A percentile compares a stretch with the other conserved stretches of the same genome.
These are phyloP conservation scores for Lycia hirtaria DNA, from an alignment of 2,888 invertebrate species.

Conservation along the genomic window DNA sequence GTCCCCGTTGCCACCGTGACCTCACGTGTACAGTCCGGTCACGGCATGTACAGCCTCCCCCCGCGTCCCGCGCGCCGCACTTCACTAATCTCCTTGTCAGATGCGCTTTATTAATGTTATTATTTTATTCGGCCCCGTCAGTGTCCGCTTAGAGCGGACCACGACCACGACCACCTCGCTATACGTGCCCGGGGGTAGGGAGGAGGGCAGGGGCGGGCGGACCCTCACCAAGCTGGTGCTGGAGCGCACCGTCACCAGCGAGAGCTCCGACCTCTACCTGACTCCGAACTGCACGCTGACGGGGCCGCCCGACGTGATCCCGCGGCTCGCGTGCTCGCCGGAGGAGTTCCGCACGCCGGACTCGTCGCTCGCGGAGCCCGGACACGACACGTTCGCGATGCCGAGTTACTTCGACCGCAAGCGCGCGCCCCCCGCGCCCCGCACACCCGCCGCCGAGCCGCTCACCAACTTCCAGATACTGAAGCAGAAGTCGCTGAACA, in stretches of 20 bases:
- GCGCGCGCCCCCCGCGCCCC: slow-evolving; percentile 55
- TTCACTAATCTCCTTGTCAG: slow-evolving; percentile 60
- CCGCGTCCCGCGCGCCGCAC: slow-evolving; percentile 54
- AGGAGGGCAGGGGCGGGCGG: slow-evolving; percentile 50
- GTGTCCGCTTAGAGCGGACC: slow-evolving; percentile 64
- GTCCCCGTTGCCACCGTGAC: slow-evolving; percentile 1
- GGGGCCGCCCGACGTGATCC: slow-evolving; percentile 70
- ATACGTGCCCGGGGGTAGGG: slow-evolving; percentile 55
- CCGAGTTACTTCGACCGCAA: slow-evolving; percentile 81
- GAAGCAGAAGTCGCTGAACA: slow-evolving; percentile 80
- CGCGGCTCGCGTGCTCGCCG: slow-evolving; percentile 60
- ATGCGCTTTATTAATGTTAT: slow-evolving; percentile 63
- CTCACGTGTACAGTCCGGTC: neutral
- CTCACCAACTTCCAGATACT: slow-evolving; percentile 77
- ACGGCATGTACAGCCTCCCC: slow-evolving; percentile 49
- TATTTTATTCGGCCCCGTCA: slow-evolving; percentile 57
- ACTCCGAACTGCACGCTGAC: slow-evolving; percentile 69
- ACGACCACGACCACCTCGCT: slow-evolving; percentile 55
- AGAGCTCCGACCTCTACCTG: slow-evolving; percentile 65
- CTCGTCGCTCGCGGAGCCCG: slow-evolving; percentile 43
- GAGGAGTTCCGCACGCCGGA: slow-evolving; percentile 71
- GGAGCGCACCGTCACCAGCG: slow-evolving; percentile 57
- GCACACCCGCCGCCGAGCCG: slow-evolving; percentile 66
- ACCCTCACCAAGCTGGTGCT: slow-evolving; percentile 64
- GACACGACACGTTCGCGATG: slow-evolving; percentile 70